phyloP scores from a whole-genome alignment of 2,797 vertebrate species.

The Pampus argenteus region DNA sequence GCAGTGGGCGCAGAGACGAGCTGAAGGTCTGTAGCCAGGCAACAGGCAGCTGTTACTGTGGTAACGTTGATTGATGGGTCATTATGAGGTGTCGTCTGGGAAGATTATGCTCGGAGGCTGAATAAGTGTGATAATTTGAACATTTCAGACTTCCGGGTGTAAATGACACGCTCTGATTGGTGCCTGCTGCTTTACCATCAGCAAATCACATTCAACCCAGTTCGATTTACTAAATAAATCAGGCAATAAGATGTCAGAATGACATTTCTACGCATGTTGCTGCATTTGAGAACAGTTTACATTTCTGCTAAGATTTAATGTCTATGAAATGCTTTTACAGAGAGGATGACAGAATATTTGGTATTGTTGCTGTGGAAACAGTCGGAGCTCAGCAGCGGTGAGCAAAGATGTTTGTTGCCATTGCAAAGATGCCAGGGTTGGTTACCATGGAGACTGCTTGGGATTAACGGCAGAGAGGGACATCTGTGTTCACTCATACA shows the following conservation, averaged over 20 bases:
- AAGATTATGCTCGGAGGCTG: background rate
- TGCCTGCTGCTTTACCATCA: background rate
- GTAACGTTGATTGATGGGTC: slow-evolving; percentile 56
- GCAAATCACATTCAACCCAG: background rate
- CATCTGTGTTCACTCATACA: slow-evolving; percentile 59
- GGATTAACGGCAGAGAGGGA: slow-evolving; percentile 57
- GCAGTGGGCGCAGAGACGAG: slow-evolving; percentile 20
- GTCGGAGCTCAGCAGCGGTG: slow-evolving; percentile 53
- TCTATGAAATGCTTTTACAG: slow-evolving; percentile 9
- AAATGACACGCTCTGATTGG: background rate
- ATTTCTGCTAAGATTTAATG: slow-evolving; percentile 9
- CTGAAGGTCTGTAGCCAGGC: slow-evolving; percentile 70
- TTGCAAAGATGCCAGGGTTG: slow-evolving; percentile 70
- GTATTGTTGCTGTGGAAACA: slow-evolving; percentile 82
- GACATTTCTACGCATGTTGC: background rate
- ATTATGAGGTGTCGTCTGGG: slow-evolving; percentile 20
- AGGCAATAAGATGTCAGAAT: background rate
- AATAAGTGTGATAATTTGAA: background rate
- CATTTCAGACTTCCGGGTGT: background rate
- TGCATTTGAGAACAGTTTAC: slow-evolving; percentile 4
- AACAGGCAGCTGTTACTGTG: slow-evolving; percentile 70
- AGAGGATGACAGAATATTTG: slow-evolving; percentile 45
- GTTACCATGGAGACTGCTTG: slow-evolving; percentile 72
- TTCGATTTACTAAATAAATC: background rate
- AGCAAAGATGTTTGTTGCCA: slow-evolving; percentile 76